Evolutionary conservation across 2,888 invertebrate genomes (phyloP).

Genomic region (Cephalotes varians): DNA sequence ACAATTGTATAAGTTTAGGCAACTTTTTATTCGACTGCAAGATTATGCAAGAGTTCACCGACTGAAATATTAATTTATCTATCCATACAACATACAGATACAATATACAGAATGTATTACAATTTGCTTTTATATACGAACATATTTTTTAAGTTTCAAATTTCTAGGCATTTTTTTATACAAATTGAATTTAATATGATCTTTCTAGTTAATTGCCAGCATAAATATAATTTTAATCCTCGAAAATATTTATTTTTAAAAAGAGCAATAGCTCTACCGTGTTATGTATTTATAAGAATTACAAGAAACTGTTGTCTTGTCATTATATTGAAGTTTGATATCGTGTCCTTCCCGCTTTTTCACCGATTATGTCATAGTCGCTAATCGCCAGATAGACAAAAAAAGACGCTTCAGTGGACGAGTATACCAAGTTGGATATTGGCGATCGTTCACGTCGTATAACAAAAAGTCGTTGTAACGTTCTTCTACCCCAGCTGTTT

Average conservation of each 20-base stretch:
- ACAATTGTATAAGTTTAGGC: slow-evolving; percentile 22
- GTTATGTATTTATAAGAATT: neutral
- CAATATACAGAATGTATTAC: neutral
- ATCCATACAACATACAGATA: neutral
- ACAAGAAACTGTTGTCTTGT: neutral
- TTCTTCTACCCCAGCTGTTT: slow-evolving; percentile 45
- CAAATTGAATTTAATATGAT: neutral
- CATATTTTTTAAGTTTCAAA: neutral
- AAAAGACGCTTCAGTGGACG: slow-evolving; percentile 7
- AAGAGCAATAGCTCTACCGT: neutral
- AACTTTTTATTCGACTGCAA: neutral
- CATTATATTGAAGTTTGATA: slow-evolving; percentile 22
- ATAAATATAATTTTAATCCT: neutral
- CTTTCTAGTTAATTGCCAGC: neutral
- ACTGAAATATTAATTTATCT: slow-evolving; percentile 23
- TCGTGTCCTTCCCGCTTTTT: neutral
- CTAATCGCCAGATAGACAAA: slow-evolving; percentile 20
- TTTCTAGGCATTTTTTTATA: neutral
- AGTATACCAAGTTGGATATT: slow-evolving; percentile 33
- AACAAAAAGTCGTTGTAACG: slow-evolving; percentile 49
- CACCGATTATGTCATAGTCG: slow-evolving; percentile 2
- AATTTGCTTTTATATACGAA: neutral
- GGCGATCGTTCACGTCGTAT: slow-evolving; percentile 21
- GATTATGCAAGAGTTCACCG: slow-evolving; percentile 2
- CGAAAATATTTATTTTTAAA: neutral